Evolutionary conservation across 1,140 invertebrate genomes (phyloP).

Genomic region (Bemisia tabaci): DNA sequence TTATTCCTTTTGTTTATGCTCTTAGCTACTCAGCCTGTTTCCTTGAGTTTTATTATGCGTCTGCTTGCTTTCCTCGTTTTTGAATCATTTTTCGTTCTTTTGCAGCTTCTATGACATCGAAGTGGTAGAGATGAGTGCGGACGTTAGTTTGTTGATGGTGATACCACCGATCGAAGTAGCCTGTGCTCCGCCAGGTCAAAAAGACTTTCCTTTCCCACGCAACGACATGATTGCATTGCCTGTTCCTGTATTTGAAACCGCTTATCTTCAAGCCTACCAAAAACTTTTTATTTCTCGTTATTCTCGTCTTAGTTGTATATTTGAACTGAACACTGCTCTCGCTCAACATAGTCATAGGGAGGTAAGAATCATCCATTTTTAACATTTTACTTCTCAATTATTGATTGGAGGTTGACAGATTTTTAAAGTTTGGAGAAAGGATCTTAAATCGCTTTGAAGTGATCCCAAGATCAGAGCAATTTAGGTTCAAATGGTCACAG

Average conservation of each 20-base stretch:
- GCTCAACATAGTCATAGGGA: conserved; percentile 84
- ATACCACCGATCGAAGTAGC: conserved; percentile 80
- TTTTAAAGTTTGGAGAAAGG: not conserved
- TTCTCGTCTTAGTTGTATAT: conserved; percentile 74
- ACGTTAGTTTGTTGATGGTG: conserved; percentile 79
- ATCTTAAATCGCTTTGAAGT: not conserved
- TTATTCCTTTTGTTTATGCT: too few species aligned
- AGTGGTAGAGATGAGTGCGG: conserved; percentile 73
- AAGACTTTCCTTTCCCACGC: conserved; percentile 61
- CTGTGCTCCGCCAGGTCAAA: conserved; percentile 77
- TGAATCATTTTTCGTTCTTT: not conserved
- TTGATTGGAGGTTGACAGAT: too few species aligned
- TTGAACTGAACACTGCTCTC: conserved; percentile 81
- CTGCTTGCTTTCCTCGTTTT: too few species aligned
- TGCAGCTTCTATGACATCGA: conserved; percentile 72
- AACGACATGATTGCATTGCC: conserved; percentile 71
- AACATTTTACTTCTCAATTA: too few species aligned
- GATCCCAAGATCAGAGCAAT: too few species aligned
- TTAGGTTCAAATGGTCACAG: too few species aligned
- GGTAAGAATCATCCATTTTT: conserved; percentile 28
- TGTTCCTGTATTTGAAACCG: conserved; percentile 53
- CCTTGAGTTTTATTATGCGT: too few species aligned
- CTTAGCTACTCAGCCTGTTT: too few species aligned
- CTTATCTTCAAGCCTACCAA: conserved; percentile 78
- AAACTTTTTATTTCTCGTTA: conserved; percentile 74